phyloP scores from a whole-genome alignment of 2,888 invertebrate species.

The Didymodactylos carnosus region DNA sequence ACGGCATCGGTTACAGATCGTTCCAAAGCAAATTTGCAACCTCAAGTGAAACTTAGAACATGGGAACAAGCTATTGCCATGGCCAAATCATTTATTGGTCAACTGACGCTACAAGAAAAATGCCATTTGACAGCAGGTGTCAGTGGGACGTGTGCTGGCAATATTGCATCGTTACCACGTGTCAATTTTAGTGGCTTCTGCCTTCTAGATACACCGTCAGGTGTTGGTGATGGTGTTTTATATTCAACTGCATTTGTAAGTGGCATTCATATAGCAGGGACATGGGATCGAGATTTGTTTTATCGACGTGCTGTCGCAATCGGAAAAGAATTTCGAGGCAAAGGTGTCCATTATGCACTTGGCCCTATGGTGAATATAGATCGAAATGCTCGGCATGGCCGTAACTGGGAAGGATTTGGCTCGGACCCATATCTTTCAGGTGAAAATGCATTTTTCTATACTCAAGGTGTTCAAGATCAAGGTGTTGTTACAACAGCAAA shows the following conservation, averaged over 20 bases:
- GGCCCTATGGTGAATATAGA: too few species aligned
- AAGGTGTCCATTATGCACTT: too few species aligned
- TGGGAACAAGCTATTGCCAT: not conserved
- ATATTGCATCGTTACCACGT: not conserved
- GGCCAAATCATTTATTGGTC: not conserved
- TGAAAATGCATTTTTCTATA: not conserved
- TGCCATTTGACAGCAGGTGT: not conserved
- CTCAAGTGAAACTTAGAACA: not conserved
- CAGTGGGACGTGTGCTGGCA: not conserved
- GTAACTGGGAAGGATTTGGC: not conserved
- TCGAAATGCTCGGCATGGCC: not conserved
- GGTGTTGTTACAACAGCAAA: not conserved
- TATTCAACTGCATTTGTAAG: not conserved
- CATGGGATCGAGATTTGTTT: not conserved
- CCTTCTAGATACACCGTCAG: not conserved
- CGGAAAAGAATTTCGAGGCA: not conserved
- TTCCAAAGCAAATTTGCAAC: not conserved
- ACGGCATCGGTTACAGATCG: not conserved
- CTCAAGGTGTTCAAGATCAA: not conserved
- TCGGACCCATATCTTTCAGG: not conserved
- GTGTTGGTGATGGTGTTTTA: not conserved
- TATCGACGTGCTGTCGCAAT: not conserved
- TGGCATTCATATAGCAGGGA: not conserved
- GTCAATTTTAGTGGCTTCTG: not conserved
- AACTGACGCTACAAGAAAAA: not conserved